Evolutionary conservation across 2,888 invertebrate genomes (phyloP).

Genomic region (Tenthredo livida): DNA sequence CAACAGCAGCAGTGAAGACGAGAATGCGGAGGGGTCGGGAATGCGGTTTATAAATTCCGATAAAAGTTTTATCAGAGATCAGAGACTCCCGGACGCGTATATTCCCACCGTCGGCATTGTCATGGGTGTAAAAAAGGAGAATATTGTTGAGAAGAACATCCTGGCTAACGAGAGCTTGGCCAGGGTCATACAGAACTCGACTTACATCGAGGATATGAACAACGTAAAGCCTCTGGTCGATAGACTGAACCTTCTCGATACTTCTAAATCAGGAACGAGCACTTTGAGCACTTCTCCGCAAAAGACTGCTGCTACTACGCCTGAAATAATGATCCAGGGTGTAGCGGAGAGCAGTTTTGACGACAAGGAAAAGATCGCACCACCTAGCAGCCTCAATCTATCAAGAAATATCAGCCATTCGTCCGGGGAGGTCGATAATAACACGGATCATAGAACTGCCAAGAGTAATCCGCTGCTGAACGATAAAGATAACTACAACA

Average conservation of each 20-base stretch:
- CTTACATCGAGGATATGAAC: not conserved
- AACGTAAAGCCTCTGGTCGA: constrained; percentile 54
- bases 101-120: constrained; percentile 85
- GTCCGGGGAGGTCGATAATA: constrained; percentile 83
- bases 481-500: constrained; percentile 59
- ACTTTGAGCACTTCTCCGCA: constrained; percentile 69
- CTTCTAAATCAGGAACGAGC: constrained; percentile 58
- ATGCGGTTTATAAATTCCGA: constrained; percentile 64
- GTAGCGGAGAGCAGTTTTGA: constrained; percentile 62
- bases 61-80: constrained; percentile 65
- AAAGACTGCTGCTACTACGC: constrained; percentile 80
- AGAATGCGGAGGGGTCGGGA: constrained; percentile 77
- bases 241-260: constrained; percentile 60
- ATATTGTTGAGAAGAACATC: constrained; percentile 54
- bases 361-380: constrained; percentile 77
- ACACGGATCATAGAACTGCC: constrained; percentile 56
- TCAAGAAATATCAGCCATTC: constrained; percentile 86
- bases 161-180: not conserved
- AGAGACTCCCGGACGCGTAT: constrained; percentile 79
- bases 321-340: constrained; percentile 82
- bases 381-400: constrained; percentile 81
- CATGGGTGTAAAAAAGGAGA: constrained; percentile 76
- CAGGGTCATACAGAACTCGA: constrained; percentile 29
- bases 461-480: constrained; percentile 57
- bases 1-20: constrained; percentile 80